Conservation (phyloP, 2,113 vertebrate genomes). For the Struthio camelus region DNA sequence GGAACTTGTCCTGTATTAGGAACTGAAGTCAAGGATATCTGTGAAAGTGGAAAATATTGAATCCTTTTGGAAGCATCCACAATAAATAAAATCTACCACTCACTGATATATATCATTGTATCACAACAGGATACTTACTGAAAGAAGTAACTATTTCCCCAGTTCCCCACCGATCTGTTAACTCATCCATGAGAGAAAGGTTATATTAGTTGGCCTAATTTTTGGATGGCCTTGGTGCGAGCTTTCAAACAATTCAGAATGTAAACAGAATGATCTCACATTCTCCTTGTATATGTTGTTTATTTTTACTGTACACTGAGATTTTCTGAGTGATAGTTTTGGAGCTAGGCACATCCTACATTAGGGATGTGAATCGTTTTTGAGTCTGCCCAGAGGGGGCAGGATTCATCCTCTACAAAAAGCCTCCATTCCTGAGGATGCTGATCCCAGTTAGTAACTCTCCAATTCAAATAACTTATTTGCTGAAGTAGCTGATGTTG, state of each 20-base stretch:
- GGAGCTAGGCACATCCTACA: neutral
- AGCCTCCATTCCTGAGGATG: neutral
- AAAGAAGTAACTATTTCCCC: neutral
- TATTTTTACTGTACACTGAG: neutral
- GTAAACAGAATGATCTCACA: neutral
- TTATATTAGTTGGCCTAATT: neutral
- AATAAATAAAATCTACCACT: neutral
- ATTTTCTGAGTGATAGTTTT: neutral
- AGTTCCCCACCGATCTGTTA: neutral
- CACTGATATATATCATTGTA: neutral
- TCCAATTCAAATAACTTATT: neutral
- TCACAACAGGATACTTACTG: neutral
- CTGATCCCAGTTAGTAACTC: neutral
- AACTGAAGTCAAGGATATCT: neutral
- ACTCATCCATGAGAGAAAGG: neutral
- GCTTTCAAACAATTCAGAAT: neutral
- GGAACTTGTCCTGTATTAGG: neutral
- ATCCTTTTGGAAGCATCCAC: neutral
- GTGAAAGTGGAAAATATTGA: neutral
- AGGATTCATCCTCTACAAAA: neutral
- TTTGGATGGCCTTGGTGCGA: neutral
- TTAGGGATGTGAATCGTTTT: neutral
- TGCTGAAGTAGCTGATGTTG: neutral
- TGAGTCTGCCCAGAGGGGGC: neutral
- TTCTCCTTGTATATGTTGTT: neutral